Evolutionary conservation across 2,888 invertebrate genomes (phyloP).

Genomic region (Thera obeliscata): DNA sequence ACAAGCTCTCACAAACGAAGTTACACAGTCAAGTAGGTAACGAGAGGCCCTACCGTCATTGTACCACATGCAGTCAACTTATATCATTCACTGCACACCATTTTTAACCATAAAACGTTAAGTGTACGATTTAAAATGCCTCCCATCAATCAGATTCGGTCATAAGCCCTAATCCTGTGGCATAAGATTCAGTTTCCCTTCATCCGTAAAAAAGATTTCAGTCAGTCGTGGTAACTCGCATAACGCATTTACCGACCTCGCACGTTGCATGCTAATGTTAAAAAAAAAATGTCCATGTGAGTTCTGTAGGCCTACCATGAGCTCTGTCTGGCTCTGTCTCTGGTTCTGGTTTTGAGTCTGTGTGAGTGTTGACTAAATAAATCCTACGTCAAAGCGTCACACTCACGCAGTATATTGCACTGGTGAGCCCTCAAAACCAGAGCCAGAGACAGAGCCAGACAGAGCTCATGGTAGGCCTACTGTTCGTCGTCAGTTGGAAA

Average conservation of each 20-base stretch:
- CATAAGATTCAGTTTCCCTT: slow-evolving; percentile 9
- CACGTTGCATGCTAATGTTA: slow-evolving; percentile 75
- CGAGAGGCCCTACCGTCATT: slow-evolving; percentile 75
- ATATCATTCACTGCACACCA: slow-evolving; percentile 15
- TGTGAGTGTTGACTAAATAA: no score
- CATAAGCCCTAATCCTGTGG: slow-evolving; percentile 1
- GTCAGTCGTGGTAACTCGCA: slow-evolving; percentile 43
- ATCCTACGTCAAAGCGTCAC: no score
- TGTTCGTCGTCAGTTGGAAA: slow-evolving; percentile 43
- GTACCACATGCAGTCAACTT: slow-evolving; percentile 48
- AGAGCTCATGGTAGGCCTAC: no score
- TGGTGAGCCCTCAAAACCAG: slow-evolving; percentile 25
- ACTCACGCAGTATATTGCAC: no score
- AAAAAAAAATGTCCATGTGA: slow-evolving; percentile 54
- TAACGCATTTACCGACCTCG: slow-evolving; percentile 74
- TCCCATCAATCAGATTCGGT: neutral
- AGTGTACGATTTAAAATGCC: slow-evolving; percentile 13
- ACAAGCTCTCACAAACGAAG: slow-evolving; percentile 76
- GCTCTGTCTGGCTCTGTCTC: no score
- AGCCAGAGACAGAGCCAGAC: no score
- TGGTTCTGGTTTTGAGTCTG: no score
- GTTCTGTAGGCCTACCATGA: slow-evolving; percentile 32
- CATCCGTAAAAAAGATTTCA: slow-evolving; percentile 14
- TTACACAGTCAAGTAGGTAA: slow-evolving; percentile 83
- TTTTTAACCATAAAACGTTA: slow-evolving; percentile 17